Conservation (phyloP, 1,140 invertebrate genomes). For the Drosophila nebulosa region DNA sequence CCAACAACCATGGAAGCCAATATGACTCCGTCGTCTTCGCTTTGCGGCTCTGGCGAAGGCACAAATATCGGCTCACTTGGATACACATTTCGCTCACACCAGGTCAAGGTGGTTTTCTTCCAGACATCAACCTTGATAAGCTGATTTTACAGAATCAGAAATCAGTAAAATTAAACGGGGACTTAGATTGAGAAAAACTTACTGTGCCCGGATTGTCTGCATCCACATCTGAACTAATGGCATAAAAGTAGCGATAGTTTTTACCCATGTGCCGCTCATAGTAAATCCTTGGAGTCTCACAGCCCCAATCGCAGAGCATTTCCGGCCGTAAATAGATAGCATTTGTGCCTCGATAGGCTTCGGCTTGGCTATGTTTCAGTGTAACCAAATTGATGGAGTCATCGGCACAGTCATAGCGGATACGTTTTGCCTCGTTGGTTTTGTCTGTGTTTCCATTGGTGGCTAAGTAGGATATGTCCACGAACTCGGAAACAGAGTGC, state of each 20-base stretch:
- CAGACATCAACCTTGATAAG: constrained; percentile 90
- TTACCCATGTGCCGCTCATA: constrained; percentile 84
- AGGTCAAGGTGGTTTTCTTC: constrained; percentile 85
- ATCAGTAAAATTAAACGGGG: background rate
- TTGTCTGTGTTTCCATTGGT: constrained; percentile 44
- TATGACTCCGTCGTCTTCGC: constrained; percentile 90
- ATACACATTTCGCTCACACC: constrained; percentile 88
- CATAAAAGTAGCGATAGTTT: constrained; percentile 93
- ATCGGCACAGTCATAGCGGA: constrained; percentile 22
- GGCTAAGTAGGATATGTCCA: constrained; percentile 62
- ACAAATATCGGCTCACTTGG: constrained; percentile 95
- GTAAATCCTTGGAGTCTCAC: constrained; percentile 92
- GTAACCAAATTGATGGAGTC: constrained; percentile 81
- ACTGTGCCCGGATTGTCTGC: constrained; percentile 90
- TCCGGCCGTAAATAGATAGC: constrained; percentile 85
- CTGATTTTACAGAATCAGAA: constrained; percentile 75
- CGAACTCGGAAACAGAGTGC: constrained; percentile 65
- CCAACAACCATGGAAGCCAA: constrained; percentile 87
- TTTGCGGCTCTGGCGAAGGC: constrained; percentile 85
- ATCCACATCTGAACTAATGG: constrained; percentile 93
- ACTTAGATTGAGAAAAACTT: constrained; percentile 51
- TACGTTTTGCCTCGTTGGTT: constrained; percentile 8
- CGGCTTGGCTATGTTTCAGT: constrained; percentile 81
- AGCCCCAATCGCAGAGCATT: constrained; percentile 87
- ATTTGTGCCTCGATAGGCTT: constrained; percentile 82